A percentile compares a stretch with the other conserved stretches of the same genome.
Conservation (phyloP, 2,888 invertebrate genomes). For the Ramazzottius varieornatus region DNA sequence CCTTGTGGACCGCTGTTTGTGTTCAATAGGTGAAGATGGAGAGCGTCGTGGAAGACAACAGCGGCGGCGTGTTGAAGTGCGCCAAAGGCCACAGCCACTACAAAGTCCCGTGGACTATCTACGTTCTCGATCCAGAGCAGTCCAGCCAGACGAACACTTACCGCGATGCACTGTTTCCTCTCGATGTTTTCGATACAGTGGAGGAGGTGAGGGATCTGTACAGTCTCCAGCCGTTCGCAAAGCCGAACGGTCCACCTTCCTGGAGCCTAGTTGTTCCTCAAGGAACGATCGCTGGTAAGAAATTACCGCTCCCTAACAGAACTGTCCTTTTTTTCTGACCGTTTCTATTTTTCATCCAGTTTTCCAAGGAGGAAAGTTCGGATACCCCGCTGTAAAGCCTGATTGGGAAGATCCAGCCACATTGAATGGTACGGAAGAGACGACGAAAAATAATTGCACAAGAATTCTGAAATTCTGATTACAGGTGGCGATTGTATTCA, state of each 20-base stretch:
- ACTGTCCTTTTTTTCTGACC: neutral
- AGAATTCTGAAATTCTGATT: too few species aligned
- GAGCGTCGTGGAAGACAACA: too few species aligned
- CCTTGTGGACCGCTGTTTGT: too few species aligned
- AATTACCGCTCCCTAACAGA: too few species aligned
- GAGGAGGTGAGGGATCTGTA: neutral
- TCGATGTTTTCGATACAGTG: neutral
- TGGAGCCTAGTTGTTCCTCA: neutral
- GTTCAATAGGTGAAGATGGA: too few species aligned
- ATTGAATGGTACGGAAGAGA: neutral
- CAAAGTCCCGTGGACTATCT: neutral
- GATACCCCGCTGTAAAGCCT: neutral
- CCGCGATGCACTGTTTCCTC: neutral
- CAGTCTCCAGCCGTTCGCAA: neutral
- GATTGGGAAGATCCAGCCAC: constrained; percentile 3
- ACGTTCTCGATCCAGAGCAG: neutral
- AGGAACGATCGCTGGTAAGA: too few species aligned
- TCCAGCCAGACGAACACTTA: neutral
- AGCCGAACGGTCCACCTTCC: neutral
- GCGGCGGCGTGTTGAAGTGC: too few species aligned
- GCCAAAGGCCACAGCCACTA: too few species aligned
- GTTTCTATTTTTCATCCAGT: neutral
- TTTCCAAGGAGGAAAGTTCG: neutral
- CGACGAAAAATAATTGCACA: too few species aligned
- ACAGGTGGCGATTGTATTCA: too few species aligned